Evolutionary conservation across 2,113 vertebrate species (phyloP), one percentile per base, ranked within the genome.

Genomic region (Tetrao urogallus): DNA sequence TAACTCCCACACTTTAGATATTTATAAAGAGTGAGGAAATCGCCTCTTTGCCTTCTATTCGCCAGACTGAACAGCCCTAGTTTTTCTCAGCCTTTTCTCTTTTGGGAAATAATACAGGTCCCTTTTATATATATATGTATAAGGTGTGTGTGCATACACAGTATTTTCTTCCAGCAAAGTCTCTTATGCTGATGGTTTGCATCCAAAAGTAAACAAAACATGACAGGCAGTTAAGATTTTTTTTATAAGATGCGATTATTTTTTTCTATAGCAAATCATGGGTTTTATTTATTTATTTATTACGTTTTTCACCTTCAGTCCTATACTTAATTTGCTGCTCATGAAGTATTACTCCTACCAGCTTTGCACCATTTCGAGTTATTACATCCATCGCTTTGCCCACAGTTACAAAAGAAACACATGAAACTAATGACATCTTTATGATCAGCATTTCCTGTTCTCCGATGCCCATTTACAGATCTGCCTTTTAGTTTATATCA

Each of bases 61-160:
- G 16, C 27, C 27, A 28, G 52, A 16, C 8, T 6, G 15, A 54
- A 54, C 24, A 28, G 52, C 28, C 15, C 14, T 15, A 54, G 27
- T 15, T 54, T 54, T 15, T 16, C 8, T 28, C 25, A 54, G 52
- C 14, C 14, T 54, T 54, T 28, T 54, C 52, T 54, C 27, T 17
- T 54, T 28, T 16, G 8, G 52, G 27, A 54, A 54, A 54, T 10
- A 27, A 9, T 54, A 8, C 52, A 54, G 27, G 27, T 15, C 27
- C 52, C 25, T 28, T 28, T 28, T 52, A 52, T 27, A 36, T 36
- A 36, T 36, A 36, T 36, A 36, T 36, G 9, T 38, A 38, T 10
- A 38, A 38, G 38, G 38, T 38, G 38, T 28, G 57, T 0, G 4
- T 0, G 34, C 0, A 54, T 8, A 48, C 5, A 54, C 1, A 38